Base-by-base conservation (phyloP, 2,888 invertebrate species). In the Timema cristinae region DNA sequence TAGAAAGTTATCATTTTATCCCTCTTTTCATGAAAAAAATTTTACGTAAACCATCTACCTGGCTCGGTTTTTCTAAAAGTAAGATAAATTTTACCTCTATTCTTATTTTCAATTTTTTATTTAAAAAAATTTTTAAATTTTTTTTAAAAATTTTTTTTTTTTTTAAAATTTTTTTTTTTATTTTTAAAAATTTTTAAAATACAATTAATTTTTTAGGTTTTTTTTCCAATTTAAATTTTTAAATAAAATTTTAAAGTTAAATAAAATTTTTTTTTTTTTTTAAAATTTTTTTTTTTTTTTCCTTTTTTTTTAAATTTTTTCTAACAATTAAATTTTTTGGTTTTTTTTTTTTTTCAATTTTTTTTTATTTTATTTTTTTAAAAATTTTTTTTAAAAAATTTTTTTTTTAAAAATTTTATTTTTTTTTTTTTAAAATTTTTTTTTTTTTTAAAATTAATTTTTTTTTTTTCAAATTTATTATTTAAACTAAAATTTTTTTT, bases 121-220 rank as follows among this genome's bases (percentile, higher is more conserved):
- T 7, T 5, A 32, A 32, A 32, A 1, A 63, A 63, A 7, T 11
- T n/a, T 59, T n/a, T 15, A 11, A 7, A 59, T 59, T 59, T 7
- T 10, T 59, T 15, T 7, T 13, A 9, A 32, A 13, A 9, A n/a
- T 47, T 32, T 63, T 63, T 63, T 11, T 11, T 63, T 11, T 32
- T 63, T 10, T 32, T 11, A 8, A 63, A 11, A 63, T 8, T 16
- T 8, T 63, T 8, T 11, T 10, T 32, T 6, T 63, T 47, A 32
- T 16, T 63, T 47, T 63, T 32, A 32, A 63, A 32, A 32, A 11
- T 11, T 63, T 16, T 32, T 9, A 63, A 32, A 11, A 47, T 63
- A 11, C 11, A 63, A 10, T 63, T 32, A 47, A 63, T 47, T 63
- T 63, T 63, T 59, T 63, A 47, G 32, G 48, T 63, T 63, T 47